phyloP scores from a whole-genome alignment of 2,113 vertebrate genomes.

The Cichladusa arquata region DNA sequence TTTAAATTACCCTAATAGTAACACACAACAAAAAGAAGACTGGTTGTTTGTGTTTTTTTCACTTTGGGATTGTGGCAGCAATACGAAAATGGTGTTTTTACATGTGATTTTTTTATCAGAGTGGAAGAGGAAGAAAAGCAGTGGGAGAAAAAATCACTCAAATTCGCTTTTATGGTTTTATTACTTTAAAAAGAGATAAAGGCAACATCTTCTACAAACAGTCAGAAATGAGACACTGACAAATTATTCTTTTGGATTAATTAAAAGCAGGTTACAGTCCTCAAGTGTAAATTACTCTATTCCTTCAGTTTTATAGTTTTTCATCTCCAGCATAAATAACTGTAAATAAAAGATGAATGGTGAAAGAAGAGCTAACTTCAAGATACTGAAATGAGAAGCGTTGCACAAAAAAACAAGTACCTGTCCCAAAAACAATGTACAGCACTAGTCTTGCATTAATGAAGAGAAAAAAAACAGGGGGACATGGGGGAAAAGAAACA shows the following conservation, averaged over 20 bases:
- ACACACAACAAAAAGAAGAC: not conserved
- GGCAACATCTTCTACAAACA: not conserved
- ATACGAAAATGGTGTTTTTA: not conserved
- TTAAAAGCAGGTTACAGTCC: not conserved
- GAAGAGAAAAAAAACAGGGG: not conserved
- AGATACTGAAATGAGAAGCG: not conserved
- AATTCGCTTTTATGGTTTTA: not conserved
- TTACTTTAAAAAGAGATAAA: not conserved
- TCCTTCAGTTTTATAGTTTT: not conserved
- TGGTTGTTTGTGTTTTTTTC: not conserved
- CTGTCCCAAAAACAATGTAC: not conserved
- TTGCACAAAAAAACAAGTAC: not conserved
- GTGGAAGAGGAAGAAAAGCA: not conserved
- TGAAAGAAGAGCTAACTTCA: not conserved
- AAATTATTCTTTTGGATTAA: not conserved
- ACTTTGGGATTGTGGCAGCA: not conserved
- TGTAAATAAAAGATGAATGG: not conserved
- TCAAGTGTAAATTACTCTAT: not conserved
- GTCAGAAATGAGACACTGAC: not conserved
- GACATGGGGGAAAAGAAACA: accelerated
- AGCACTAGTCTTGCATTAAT: accelerated
- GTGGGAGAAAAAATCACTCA: not conserved
- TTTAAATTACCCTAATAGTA: not conserved
- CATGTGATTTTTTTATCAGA: not conserved
- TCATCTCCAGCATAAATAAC: not conserved